A percentile compares a stretch with the other conserved stretches of the same genome.
Evolutionary conservation across 2,888 invertebrate genomes (phyloP).

Genomic region (Lepidochrysops patricia): DNA sequence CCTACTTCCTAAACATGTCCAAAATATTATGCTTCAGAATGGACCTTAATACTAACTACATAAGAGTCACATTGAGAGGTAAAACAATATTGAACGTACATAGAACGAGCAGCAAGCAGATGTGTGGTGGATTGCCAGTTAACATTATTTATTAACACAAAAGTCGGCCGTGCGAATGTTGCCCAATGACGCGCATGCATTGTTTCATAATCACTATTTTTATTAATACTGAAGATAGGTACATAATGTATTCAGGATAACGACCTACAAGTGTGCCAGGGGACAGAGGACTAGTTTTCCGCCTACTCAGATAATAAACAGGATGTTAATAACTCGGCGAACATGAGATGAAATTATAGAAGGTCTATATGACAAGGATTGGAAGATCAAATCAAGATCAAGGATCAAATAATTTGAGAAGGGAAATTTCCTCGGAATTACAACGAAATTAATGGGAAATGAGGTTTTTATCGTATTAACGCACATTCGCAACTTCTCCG

Average conservation of each 20-base stretch:
- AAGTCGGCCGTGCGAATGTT: slow-evolving; percentile 27
- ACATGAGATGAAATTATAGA: background rate
- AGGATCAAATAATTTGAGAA: too few species aligned
- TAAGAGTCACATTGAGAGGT: too few species aligned
- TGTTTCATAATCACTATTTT: background rate
- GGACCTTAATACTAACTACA: too few species aligned
- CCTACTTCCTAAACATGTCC: background rate
- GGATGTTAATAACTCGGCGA: background rate
- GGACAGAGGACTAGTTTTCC: slow-evolving; percentile 1
- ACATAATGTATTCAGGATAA: background rate
- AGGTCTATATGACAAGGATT: too few species aligned
- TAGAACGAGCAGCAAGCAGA: slow-evolving; percentile 34
- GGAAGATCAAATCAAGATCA: too few species aligned
- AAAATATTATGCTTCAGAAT: too few species aligned
- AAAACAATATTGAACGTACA: too few species aligned
- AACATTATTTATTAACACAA: slow-evolving; percentile 26
- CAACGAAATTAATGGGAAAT: background rate
- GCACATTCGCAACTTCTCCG: too few species aligned
- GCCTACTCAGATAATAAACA: background rate
- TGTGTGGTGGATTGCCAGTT: slow-evolving; percentile 30
- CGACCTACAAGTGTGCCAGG: background rate
- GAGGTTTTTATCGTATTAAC: background rate
- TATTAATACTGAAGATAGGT: background rate
- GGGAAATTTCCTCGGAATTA: background rate
- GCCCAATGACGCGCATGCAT: slow-evolving; percentile 20